phyloP scores from a whole-genome alignment of 1,140 invertebrate species.

The Solen grandis region DNA sequence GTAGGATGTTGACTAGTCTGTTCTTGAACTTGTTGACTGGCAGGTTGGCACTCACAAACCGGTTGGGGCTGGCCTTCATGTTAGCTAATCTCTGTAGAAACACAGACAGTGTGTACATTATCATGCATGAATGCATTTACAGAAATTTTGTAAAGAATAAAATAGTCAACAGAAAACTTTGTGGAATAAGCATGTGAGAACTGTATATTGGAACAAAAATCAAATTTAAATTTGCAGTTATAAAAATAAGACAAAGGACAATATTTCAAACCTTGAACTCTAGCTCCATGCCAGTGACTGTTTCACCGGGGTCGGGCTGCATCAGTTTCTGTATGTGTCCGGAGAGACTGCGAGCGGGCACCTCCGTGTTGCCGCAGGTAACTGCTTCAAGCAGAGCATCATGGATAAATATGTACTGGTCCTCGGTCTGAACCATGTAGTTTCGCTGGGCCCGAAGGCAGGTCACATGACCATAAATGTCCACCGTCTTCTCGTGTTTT shows the following conservation, averaged over 20 bases:
- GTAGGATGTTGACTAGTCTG: conserved; percentile 97
- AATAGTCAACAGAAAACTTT: no score
- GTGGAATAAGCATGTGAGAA: no score
- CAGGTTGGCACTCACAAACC: conserved; percentile 97
- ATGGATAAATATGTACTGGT: conserved; percentile 99
- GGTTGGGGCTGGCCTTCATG: conserved; percentile 95
- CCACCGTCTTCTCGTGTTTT: conserved; percentile 95
- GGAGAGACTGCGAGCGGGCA: conserved; percentile 94
- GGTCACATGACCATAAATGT: conserved; percentile 99
- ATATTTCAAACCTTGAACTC: conserved; percentile 91
- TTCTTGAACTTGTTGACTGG: conserved; percentile 99
- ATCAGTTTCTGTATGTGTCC: conserved; percentile 94
- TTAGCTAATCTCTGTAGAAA: conserved; percentile 91
- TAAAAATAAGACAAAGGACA: no score
- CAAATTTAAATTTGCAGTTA: no score
- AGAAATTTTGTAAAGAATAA: no score
- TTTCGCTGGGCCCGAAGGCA: conserved; percentile 95
- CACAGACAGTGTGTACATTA: no score
- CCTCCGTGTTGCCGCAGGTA: conserved; percentile 96
- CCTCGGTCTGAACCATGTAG: conserved; percentile 92
- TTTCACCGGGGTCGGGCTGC: conserved; percentile 78
- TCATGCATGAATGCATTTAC: no score
- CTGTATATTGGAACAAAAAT: no score
- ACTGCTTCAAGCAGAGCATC: conserved; percentile 95
- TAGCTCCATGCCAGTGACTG: conserved; percentile 96